Conservation (phyloP, 2,113 vertebrate genomes). For the Lamprotornis superbus region DNA sequence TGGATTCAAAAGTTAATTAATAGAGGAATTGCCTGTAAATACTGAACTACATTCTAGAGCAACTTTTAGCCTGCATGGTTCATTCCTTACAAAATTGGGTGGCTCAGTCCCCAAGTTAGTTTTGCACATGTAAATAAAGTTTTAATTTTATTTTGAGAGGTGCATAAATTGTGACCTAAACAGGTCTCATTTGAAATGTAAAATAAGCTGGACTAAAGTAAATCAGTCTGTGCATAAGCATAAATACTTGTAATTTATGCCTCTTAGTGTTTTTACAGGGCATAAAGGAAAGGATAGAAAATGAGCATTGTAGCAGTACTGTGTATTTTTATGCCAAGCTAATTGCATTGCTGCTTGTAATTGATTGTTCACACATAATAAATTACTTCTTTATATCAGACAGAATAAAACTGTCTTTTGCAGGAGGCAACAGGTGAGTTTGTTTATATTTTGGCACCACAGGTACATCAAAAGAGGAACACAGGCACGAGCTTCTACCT, state of each 20-base stretch:
- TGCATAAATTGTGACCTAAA: background rate
- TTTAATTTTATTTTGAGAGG: background rate
- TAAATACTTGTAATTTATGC: background rate
- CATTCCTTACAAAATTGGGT: background rate
- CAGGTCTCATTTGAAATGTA: background rate
- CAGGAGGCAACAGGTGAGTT: background rate
- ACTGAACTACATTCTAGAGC: background rate
- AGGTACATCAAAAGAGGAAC: background rate
- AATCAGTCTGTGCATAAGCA: background rate
- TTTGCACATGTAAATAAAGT: background rate
- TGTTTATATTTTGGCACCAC: background rate
- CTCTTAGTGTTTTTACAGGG: background rate
- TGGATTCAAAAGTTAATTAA: background rate
- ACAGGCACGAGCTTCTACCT: background rate
- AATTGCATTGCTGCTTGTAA: background rate
- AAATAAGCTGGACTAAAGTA: background rate
- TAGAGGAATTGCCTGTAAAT: background rate
- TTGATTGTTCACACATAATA: background rate
- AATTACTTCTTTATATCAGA: background rate
- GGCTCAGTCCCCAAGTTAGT: background rate
- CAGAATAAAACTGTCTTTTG: background rate
- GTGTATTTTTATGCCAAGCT: background rate
- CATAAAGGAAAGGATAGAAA: background rate
- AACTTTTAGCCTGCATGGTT: background rate
- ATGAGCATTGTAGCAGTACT: background rate